phyloP scores from a whole-genome alignment of 2,113 vertebrate genomes.

The Hippocampus comes region DNA sequence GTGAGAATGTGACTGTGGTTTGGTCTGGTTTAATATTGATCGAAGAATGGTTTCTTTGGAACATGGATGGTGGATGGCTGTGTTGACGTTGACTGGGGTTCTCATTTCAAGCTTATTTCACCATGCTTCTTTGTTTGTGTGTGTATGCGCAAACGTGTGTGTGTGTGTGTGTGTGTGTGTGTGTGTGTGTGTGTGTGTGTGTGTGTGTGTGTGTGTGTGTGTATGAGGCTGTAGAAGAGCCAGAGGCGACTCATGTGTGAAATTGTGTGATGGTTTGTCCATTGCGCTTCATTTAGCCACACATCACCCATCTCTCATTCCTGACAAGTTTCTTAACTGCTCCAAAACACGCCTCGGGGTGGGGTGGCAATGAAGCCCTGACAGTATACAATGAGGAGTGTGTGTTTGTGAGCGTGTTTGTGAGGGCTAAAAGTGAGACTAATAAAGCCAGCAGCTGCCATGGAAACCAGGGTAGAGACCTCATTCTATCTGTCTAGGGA shows the following conservation, averaged over 20 bases:
- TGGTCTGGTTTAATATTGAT: constrained; percentile 58
- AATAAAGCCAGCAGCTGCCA: constrained; percentile 74
- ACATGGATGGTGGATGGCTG: constrained; percentile 43
- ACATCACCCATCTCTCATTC: constrained; percentile 74
- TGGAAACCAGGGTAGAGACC: constrained; percentile 74
- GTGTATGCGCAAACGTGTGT: too few relatives aligned
- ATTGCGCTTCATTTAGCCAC: constrained; percentile 75
- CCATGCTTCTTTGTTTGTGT: constrained; percentile 21
- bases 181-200: constrained; percentile 18
- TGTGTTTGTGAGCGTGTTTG: constrained; percentile 28
- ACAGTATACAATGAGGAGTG: constrained; percentile 45
- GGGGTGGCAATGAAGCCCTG: constrained; percentile 47
- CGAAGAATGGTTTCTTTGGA: constrained; percentile 41
- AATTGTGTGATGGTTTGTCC: constrained; percentile 71
- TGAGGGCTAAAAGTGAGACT: constrained; percentile 61
- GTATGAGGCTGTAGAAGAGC: constrained; percentile 35
- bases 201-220: constrained; percentile 23
- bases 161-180: neutral
- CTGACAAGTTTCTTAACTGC: constrained; percentile 76
- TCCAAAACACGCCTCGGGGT: constrained; percentile 57
- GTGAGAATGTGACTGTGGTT: constrained; percentile 56
- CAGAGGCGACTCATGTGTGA: constrained; percentile 69
- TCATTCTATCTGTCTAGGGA: constrained; percentile 60
- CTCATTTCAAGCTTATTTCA: constrained; percentile 65
- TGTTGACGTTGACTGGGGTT: constrained; percentile 60